Conservation (phyloP, 2,113 vertebrate genomes). For the Marmota flaviventris region DNA sequence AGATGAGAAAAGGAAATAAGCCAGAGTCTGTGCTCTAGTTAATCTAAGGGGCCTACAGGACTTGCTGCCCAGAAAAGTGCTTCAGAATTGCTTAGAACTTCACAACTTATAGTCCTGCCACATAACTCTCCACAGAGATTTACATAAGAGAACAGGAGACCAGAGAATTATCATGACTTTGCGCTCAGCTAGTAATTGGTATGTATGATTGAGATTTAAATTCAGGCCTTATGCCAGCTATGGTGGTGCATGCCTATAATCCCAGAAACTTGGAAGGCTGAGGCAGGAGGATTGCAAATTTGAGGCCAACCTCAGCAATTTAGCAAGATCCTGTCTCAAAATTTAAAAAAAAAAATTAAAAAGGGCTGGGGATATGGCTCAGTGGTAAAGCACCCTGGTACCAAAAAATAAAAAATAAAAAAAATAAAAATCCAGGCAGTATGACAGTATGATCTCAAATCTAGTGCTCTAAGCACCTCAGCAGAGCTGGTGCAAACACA, state of each 20-base stretch:
- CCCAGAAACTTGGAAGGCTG: background rate
- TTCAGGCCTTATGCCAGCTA: background rate
- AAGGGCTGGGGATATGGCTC: background rate
- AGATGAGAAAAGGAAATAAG: background rate
- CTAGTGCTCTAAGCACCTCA: background rate
- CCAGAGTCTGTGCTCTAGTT: background rate
- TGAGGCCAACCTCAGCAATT: background rate
- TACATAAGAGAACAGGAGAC: slow-evolving; percentile 7
- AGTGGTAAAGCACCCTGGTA: background rate
- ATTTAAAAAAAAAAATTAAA: too few relatives aligned
- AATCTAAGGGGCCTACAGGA: background rate
- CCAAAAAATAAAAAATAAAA: background rate
- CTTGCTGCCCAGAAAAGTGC: background rate
- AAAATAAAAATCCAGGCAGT: background rate
- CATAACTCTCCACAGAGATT: background rate
- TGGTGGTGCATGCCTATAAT: background rate
- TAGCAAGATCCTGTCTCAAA: background rate
- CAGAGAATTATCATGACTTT: background rate
- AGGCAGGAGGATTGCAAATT: background rate
- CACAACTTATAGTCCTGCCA: background rate
- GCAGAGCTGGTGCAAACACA: background rate
- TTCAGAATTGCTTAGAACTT: slow-evolving; percentile 19
- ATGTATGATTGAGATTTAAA: background rate
- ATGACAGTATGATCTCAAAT: background rate
- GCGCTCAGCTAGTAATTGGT: background rate